phyloP scores from a whole-genome alignment of 2,797 vertebrate species.

The Danio kyathit region DNA sequence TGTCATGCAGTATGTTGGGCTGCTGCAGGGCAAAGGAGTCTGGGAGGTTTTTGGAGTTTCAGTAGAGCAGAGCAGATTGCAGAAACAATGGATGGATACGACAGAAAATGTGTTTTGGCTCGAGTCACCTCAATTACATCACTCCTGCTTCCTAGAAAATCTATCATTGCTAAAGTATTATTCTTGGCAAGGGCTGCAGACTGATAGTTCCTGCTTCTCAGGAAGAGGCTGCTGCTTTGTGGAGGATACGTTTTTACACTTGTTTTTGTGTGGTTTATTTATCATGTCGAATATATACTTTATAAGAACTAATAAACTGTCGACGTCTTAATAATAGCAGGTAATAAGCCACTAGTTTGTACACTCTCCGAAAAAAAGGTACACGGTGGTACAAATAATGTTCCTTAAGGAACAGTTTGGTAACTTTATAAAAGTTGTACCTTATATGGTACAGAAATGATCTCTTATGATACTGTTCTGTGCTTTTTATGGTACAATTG shows the following conservation, averaged over 20 bases:
- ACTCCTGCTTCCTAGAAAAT: constrained; percentile 61
- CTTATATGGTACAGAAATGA: too few relatives aligned
- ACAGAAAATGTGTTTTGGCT: constrained; percentile 75
- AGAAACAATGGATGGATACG: constrained; percentile 78
- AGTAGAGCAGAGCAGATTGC: constrained; percentile 55
- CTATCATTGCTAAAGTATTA: constrained; percentile 61
- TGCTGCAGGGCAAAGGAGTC: constrained; percentile 49
- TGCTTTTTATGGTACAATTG: too few relatives aligned
- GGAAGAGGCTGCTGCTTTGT: constrained; percentile 49
- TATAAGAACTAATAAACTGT: too few relatives aligned
- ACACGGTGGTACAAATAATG: too few relatives aligned
- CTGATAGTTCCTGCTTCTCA: constrained; percentile 58
- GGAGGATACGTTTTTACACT: constrained; percentile 1
- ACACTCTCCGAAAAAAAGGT: too few relatives aligned
- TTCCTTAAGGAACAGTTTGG: too few relatives aligned
- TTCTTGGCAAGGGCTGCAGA: constrained; percentile 50
- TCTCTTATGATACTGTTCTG: too few relatives aligned
- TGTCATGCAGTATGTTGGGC: constrained; percentile 70
- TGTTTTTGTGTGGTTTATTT: constrained; percentile 8
- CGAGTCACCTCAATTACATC: constrained; percentile 69
- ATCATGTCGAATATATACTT: too few relatives aligned
- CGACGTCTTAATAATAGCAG: too few relatives aligned
- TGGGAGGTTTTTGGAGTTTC: constrained; percentile 55
- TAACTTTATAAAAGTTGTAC: too few relatives aligned
- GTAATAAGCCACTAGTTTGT: too few relatives aligned